Conservation (phyloP, 1,140 invertebrate species). For the Hypsibius dujardini region DNA sequence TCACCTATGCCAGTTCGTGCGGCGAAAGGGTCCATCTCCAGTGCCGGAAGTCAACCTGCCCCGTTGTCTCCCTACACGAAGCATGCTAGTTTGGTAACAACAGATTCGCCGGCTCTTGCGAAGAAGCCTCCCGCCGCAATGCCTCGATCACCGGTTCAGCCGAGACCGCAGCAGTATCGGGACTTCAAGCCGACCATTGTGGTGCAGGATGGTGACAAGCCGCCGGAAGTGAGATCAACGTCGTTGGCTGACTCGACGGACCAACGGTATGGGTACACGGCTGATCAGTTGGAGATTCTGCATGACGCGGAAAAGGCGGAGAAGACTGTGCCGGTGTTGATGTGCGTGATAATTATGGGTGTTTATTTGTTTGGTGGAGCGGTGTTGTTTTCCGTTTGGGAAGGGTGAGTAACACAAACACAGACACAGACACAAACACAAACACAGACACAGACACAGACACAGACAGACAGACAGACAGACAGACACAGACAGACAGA, state of each 20-base stretch:
- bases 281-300: background rate
- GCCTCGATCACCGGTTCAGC: too few relatives aligned
- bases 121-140: too few relatives aligned
- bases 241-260: too few relatives aligned
- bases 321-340: conserved; percentile 13
- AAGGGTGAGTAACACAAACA: conserved; percentile 32
- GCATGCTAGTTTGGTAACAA: too few relatives aligned
- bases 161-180: too few relatives aligned
- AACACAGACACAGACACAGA: too few relatives aligned
- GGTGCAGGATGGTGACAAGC: background rate
- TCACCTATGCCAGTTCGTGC: background rate
- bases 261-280: background rate
- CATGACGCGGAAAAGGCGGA: background rate
- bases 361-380: conserved; percentile 36
- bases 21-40: background rate
- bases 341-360: conserved; percentile 4
- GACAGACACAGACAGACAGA: too few relatives aligned
- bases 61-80: too few relatives aligned
- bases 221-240: background rate
- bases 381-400: conserved; percentile 48
- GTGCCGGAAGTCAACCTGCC: background rate
- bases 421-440: too few relatives aligned
- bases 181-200: background rate
- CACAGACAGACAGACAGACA: too few relatives aligned
- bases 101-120: too few relatives aligned